Base-by-base conservation (phyloP, 2,113 vertebrate genomes). In the Neodontobutis hainanensis region DNA sequence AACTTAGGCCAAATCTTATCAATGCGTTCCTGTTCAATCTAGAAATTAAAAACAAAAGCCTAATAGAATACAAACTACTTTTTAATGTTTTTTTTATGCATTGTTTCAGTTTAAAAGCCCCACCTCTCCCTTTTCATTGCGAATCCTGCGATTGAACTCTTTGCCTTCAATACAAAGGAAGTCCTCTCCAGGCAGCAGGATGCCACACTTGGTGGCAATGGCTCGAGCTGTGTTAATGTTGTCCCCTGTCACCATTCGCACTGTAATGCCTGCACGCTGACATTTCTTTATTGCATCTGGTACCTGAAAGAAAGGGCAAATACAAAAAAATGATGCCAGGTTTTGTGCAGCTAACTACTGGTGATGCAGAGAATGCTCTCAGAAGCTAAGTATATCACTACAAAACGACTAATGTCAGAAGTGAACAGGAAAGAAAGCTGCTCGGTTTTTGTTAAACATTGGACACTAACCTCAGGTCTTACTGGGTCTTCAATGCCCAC, bases 1-100 rank as follows among this genome's bases (percentile, higher is more conserved):
- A 99, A 95, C 83, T 98, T 99, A 85, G 97, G 97, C 97, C 97
- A 99, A 74, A 99, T 94, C 91, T 97, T 98, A 89, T 99, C 97
- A 87, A 99, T 96, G 71, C 96, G 91, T 71, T 99, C 97, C 90
- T 99, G 97, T 74, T 99, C 97, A 84, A 99, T 98, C 97, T 99
- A 86, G 62, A 92, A 92, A 87, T 76, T 3, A 43, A 83, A 35
- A 50, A 79, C 5, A 80, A 68, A 77, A 61, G 56, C 19, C 42
- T 57, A 56, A 65, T 71, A 75, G 68, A 69, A 85, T 78, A 57
- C 56, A n/a, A 61, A 53, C 9, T 2, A 65, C 46, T 73, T 34
- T 60, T 52, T 5, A 73, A 67, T 62, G 52, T 68, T 38, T 60
- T 45, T 47, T 61, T 61, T 32, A 46, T 50, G 47, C 42, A 50